Evolutionary conservation across 2,797 vertebrate genomes (phyloP), one percentile per base, ranked within the genome.

Genomic region (Psittacula derbiana): DNA sequence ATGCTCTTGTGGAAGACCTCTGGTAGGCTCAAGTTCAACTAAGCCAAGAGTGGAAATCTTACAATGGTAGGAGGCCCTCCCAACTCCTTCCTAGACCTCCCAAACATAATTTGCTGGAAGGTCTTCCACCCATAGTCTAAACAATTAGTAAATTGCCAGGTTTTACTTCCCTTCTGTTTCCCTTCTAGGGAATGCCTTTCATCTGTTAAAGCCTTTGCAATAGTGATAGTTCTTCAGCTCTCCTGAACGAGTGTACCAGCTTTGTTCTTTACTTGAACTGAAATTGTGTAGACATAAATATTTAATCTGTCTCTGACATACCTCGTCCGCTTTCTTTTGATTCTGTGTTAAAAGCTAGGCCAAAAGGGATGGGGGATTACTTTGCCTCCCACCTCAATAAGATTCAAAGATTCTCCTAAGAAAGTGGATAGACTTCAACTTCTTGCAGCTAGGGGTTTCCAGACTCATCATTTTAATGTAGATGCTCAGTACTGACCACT

Each of bases 91-190:
- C 33, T 69, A 78, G 57, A 70, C 33, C 47, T 76, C 43, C 13
- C 33, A 38, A 43, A 6, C 3, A 15, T n/a, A 89, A 90, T 79
- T 31, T 88, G 78, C 25, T 73, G 47, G 33, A 91, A 86, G 40
- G 62, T 86, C 70, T 90, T 84, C 58, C 8, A 84, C 58, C 28
- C 9, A 2, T 47, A 80, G 55, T 80, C 40, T 44, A 82, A 82
- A 60, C 50, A 84, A 70, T 80, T 81, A 80, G 43, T 38, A 50
- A 79, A 65, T 75, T 83, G 33, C 40, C 36, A 80, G 40, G 61
- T 93, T 93, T 47, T 9, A 31, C 50, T 94, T 95, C 52, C 85
- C 25, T 72, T 86, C n/a, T 24, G 5, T 92, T 96, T 95, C 36
- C 17, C 33, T 80, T 74, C 33, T 83, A 86, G 65, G 74, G 72